phyloP scores from a whole-genome alignment of 2,888 invertebrate genomes.

The Agonum fuliginosum region DNA sequence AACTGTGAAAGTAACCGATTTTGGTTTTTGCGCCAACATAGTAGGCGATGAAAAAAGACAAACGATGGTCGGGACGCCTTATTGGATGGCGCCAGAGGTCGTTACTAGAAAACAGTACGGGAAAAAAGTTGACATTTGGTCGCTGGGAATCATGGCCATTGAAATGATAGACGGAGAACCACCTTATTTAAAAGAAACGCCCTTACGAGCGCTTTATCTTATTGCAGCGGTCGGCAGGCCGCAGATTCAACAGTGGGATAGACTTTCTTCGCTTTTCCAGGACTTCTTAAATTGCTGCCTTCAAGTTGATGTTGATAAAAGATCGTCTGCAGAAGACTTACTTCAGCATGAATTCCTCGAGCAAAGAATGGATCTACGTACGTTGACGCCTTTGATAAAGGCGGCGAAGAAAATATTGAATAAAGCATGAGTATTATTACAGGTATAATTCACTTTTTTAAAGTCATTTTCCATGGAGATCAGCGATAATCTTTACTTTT shows the following conservation, averaged over 20 bases:
- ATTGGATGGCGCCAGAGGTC: slow-evolving; percentile 99
- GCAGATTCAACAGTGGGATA: slow-evolving; percentile 88
- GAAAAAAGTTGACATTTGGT: slow-evolving; percentile 95
- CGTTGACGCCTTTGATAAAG: slow-evolving; percentile 91
- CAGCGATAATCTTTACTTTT: slow-evolving; percentile 2
- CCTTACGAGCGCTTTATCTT: slow-evolving; percentile 92
- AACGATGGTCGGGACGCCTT: slow-evolving; percentile 98
- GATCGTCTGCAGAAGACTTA: slow-evolving; percentile 86
- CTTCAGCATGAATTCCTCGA: slow-evolving; percentile 87
- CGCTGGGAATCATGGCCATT: slow-evolving; percentile 98
- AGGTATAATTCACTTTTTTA: slow-evolving; percentile 63
- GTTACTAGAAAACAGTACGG: slow-evolving; percentile 95
- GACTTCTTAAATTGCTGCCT: slow-evolving; percentile 92
- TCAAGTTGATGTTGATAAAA: slow-evolving; percentile 86
- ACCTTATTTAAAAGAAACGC: slow-evolving; percentile 96
- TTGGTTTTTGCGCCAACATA: slow-evolving; percentile 98
- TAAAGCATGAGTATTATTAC: slow-evolving; percentile 70
- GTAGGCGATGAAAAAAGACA: slow-evolving; percentile 95
- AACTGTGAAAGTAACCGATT: slow-evolving; percentile 94
- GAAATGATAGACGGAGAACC: slow-evolving; percentile 98
- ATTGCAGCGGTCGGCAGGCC: slow-evolving; percentile 98
- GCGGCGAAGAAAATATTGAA: slow-evolving; percentile 92
- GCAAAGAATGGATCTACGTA: slow-evolving; percentile 86
- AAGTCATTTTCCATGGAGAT: slow-evolving; percentile 2
- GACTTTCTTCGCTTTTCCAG: slow-evolving; percentile 84